These are phyloP conservation scores for Lepidocyrtoides sp. DNA, from an alignment of 2,888 invertebrate genomes.

Conservation along the genomic window DNA sequence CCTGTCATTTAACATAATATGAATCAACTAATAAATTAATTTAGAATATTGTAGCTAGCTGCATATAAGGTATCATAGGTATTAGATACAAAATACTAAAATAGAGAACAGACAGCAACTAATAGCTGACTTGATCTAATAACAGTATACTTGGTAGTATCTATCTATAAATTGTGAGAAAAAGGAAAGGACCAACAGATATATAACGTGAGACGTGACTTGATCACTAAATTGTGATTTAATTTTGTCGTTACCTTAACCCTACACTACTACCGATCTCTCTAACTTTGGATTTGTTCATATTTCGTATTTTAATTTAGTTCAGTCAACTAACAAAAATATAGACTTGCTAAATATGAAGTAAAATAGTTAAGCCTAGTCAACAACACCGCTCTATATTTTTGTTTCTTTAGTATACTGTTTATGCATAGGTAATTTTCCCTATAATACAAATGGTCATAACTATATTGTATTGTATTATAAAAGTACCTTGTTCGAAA, in stretches of 20 bases:
- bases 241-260: neutral
- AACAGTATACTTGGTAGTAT: neutral
- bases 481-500: no score
- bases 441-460: no score
- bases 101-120: no score
- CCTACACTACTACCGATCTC: neutral
- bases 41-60: neutral
- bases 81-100: no score
- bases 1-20: neutral
- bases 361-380: no score
- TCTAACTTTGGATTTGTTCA: neutral
- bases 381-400: no score
- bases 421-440: no score
- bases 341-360: no score
- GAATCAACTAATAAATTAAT: neutral
- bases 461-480: no score
- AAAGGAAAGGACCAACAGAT: constrained; percentile 17
- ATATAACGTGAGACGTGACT: neutral
- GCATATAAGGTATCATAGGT: neutral
- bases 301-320: neutral
- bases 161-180: neutral
- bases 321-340: no score
- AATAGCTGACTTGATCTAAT: no score
- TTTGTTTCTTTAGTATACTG: no score
- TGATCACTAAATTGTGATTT: neutral